Conservation (phyloP, 2,113 vertebrate species). For the Protobothrops flavoviridis region DNA sequence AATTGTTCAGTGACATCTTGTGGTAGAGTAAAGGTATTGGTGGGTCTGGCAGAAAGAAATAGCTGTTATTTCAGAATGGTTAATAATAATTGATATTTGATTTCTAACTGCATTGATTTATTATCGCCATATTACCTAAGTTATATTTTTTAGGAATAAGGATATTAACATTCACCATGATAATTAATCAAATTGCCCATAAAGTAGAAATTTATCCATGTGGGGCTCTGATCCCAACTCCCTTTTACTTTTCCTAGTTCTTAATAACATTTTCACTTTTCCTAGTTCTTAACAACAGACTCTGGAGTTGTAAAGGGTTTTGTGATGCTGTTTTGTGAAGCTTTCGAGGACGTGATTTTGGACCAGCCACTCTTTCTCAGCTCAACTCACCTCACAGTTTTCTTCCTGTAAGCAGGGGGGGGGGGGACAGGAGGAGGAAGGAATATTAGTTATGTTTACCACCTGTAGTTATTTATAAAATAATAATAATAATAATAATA, state of each 20-base stretch:
- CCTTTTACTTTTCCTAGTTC: constrained; percentile 66
- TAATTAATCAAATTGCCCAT: constrained; percentile 39
- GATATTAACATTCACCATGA: constrained; percentile 45
- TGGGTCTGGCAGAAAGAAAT: constrained; percentile 3
- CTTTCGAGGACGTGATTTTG: constrained; percentile 26
- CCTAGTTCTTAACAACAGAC: constrained; percentile 66
- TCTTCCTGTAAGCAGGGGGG: not conserved
- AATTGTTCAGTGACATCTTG: constrained; percentile 77
- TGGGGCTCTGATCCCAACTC: constrained; percentile 60
- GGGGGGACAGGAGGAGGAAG: not conserved
- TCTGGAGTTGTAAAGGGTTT: constrained; percentile 52
- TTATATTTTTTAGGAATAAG: constrained; percentile 45
- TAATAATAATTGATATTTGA: constrained; percentile 43
- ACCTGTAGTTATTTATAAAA: not conserved
- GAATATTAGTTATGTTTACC: not conserved
- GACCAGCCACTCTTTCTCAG: not conserved
- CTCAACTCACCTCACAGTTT: not conserved
- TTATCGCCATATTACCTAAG: constrained; percentile 53
- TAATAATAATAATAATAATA: not conserved
- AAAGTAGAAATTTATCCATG: constrained; percentile 61
- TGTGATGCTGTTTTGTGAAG: constrained; percentile 45
- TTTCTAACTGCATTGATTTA: constrained; percentile 42
- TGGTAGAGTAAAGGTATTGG: constrained; percentile 57
- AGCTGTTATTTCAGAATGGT: constrained; percentile 31
- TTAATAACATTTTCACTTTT: constrained; percentile 69